Base-by-base conservation (phyloP, 2,888 invertebrate species). In the Apodemia duryi region DNA sequence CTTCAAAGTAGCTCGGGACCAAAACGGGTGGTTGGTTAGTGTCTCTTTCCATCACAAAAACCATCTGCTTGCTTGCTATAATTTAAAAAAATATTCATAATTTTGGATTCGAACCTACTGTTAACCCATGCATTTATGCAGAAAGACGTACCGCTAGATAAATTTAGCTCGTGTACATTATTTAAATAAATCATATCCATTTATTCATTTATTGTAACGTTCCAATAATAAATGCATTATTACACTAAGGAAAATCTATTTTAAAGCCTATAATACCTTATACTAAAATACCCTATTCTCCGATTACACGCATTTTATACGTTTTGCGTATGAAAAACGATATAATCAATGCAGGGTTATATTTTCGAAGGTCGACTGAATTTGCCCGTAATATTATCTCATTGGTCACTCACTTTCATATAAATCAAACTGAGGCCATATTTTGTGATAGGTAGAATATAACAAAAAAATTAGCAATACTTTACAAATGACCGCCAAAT, bases 281-380 rank as follows among this genome's bases (percentile, higher is more conserved):
- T 77, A 80, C 82, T 83, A 83, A 71, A 63, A 78, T 90, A 91
- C 91, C 90, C 91, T 87, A 90, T 84, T 75, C 73, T 85, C 90
- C 90, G 86, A 86, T 84, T 83, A 84, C 75, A 84, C 83, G 86
- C 86, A 81, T 83, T 82, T 80, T 75, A 83, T 82, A 85, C 82
- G 80, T 75, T 67, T 43, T 68, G 74, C 79, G 84, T 83, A 83
- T 78, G 81, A 73, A 72, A 81, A 80, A 74, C 83, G 84, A 88
- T 85, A 85, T 78, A 86, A 83, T 80, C 89, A 77, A 88, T 83
- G 85, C 88, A 86, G 85, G 85, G 84, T 74, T 32, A 51, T 29
- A 4, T 6, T 52, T 38, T 29, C 43, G 43, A 28, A 54, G 28
- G 3, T 54, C 54, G 29, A 54, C 10, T 54, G 10, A 54, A 54